Conservation (phyloP, 1,140 invertebrate genomes). For the Schmidtea mediterranea region DNA sequence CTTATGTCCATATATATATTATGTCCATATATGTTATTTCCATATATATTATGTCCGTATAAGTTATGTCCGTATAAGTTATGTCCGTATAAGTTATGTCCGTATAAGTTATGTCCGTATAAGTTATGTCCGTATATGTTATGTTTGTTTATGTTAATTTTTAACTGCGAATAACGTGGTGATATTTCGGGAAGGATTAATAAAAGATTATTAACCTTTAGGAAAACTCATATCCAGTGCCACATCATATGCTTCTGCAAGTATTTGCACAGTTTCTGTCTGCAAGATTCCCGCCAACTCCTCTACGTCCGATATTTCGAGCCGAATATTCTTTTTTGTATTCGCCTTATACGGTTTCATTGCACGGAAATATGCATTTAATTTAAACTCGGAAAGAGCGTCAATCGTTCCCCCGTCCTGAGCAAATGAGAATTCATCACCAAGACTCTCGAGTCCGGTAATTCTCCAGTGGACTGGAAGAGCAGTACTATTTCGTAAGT, state of each 20-base stretch:
- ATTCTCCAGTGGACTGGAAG: constrained; percentile 26
- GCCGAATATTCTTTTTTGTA: constrained; percentile 19
- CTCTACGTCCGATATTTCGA: constrained; percentile 7
- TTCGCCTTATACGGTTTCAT: constrained; percentile 23
- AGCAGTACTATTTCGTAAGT: constrained; percentile 22
- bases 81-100: too few species aligned
- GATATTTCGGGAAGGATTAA: too few species aligned
- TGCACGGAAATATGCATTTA: constrained; percentile 24
- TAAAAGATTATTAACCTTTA: too few species aligned
- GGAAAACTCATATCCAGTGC: constrained; percentile 27
- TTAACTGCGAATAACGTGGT: too few species aligned
- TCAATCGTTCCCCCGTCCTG: constrained; percentile 21
- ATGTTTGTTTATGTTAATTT: too few species aligned
- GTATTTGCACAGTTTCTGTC: constrained; percentile 10
- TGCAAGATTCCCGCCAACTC: constrained; percentile 9
- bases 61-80: too few species aligned
- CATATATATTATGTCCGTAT: too few species aligned
- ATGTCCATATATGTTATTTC: too few species aligned
- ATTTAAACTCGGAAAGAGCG: constrained; percentile 18
- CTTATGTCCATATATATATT: too few species aligned
- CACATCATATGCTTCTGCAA: constrained; percentile 27
- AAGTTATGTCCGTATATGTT: too few species aligned
- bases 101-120: too few species aligned
- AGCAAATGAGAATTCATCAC: constrained; percentile 26
- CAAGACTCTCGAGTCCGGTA: constrained; percentile 22